Percentiles rank a stretch among this genome's conserved stretches.
These are phyloP conservation scores for Drepana arcuata DNA, from an alignment of 1,140 invertebrate genomes.

Conservation along the genomic window DNA sequence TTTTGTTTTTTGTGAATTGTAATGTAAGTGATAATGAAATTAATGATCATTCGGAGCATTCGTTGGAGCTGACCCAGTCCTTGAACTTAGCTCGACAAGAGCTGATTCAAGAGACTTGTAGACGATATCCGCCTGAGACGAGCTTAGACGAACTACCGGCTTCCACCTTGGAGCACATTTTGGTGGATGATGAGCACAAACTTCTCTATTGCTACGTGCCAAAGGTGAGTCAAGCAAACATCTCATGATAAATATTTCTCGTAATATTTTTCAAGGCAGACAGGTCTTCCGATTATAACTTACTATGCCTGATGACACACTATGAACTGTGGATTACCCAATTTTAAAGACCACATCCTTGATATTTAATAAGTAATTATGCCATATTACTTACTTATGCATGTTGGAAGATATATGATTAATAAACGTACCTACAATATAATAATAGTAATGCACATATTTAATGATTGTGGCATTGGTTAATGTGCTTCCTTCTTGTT, in stretches of 20 bases:
- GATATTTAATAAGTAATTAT: too few relatives aligned
- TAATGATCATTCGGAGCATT: constrained; percentile 67
- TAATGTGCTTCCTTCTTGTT: too few relatives aligned
- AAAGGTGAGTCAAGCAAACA: constrained; percentile 88
- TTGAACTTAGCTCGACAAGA: constrained; percentile 78
- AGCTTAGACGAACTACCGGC: constrained; percentile 65
- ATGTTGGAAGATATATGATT: too few relatives aligned
- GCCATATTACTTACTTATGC: too few relatives aligned
- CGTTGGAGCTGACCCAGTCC: constrained; percentile 74
- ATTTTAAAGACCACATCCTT: not conserved
- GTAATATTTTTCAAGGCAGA: constrained; percentile 50
- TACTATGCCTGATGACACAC: too few relatives aligned
- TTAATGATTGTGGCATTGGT: too few relatives aligned
- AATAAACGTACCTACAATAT: too few relatives aligned
- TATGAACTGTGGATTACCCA: not conserved
- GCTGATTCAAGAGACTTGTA: constrained; percentile 77
- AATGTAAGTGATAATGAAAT: constrained; percentile 33
- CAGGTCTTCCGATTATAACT: constrained; percentile 6
- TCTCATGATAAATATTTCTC: too few relatives aligned
- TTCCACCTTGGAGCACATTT: constrained; percentile 79
- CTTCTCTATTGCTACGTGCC: constrained; percentile 94
- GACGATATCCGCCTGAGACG: constrained; percentile 58
- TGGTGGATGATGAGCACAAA: constrained; percentile 86
- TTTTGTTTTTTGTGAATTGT: constrained; percentile 37
- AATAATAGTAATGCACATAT: too few relatives aligned